These are phyloP conservation scores for Trachops cirrhosus DNA, from an alignment of 2,797 vertebrate species.

Conservation along the genomic window DNA sequence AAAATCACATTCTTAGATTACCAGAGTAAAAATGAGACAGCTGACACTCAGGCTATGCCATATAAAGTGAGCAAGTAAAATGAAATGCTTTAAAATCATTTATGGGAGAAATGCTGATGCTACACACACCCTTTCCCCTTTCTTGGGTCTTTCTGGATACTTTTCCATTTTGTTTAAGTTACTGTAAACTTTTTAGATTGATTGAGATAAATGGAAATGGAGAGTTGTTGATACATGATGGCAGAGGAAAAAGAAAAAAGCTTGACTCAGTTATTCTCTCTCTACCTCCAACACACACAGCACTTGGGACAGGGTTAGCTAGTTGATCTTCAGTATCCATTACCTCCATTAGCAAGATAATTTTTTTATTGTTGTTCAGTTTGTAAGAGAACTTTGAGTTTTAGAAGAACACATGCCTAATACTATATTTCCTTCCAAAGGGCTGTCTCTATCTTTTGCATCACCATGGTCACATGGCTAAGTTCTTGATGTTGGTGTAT, in stretches of 20 bases:
- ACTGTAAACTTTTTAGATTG: neutral
- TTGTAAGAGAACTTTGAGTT: neutral
- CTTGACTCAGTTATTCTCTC: neutral
- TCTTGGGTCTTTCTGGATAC: neutral
- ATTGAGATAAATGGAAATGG: neutral
- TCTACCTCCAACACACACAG: neutral
- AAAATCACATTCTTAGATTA: neutral
- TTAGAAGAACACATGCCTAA: too few species aligned
- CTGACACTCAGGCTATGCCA: neutral
- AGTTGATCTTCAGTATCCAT: neutral
- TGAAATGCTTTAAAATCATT: slow-evolving; percentile 20
- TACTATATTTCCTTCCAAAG: neutral
- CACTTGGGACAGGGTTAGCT: neutral
- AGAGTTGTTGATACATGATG: neutral
- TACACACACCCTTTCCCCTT: neutral
- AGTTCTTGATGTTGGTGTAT: neutral
- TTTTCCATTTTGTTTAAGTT: slow-evolving; percentile 19
- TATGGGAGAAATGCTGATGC: neutral
- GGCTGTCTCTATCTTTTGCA: neutral
- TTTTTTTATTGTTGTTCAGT: neutral
- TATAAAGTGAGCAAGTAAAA: slow-evolving; percentile 27
- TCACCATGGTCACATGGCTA: neutral
- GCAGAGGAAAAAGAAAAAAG: neutral
- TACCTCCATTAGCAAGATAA: slow-evolving; percentile 30
- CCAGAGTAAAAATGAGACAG: neutral